A percentile compares a stretch with the other conserved stretches of the same genome.
Conservation (phyloP, 2,113 vertebrate species). For the Mobula hypostoma region DNA sequence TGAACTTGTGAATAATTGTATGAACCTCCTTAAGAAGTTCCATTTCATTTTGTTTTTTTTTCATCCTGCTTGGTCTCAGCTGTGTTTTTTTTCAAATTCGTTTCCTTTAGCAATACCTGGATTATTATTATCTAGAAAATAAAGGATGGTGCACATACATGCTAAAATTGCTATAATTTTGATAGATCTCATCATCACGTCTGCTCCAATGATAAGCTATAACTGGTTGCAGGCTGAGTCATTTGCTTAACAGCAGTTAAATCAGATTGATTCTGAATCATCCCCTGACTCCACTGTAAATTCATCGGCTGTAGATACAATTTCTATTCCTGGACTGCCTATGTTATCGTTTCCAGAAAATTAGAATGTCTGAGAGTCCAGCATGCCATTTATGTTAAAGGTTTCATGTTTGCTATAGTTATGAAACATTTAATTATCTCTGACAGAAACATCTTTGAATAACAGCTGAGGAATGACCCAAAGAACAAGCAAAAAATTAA, state of each 20-base stretch:
- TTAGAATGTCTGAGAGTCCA: not conserved
- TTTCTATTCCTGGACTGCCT: not conserved
- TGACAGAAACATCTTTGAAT: not conserved
- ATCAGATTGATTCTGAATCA: not conserved
- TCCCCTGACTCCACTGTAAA: not conserved
- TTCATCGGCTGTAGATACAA: no score
- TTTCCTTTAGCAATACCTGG: not conserved
- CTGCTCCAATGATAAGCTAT: not conserved
- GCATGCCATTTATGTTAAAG: not conserved
- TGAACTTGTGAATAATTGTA: not conserved
- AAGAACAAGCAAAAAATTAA: not conserved
- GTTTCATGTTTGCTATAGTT: not conserved
- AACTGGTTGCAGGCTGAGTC: not conserved
- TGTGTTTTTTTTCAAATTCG: not conserved
- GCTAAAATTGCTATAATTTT: not conserved
- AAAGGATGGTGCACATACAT: no score
- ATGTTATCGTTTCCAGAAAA: not conserved
- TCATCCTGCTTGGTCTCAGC: not conserved
- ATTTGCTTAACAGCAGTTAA: slow-evolving; percentile 3
- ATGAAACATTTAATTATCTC: not conserved
- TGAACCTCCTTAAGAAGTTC: not conserved
- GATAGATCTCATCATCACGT: not conserved
- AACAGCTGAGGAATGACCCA: not conserved
- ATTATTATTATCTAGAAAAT: not conserved
- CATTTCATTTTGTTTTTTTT: not conserved